Evolutionary conservation across 2,888 invertebrate genomes (phyloP).

Genomic region (Dicranocentrus wangi): DNA sequence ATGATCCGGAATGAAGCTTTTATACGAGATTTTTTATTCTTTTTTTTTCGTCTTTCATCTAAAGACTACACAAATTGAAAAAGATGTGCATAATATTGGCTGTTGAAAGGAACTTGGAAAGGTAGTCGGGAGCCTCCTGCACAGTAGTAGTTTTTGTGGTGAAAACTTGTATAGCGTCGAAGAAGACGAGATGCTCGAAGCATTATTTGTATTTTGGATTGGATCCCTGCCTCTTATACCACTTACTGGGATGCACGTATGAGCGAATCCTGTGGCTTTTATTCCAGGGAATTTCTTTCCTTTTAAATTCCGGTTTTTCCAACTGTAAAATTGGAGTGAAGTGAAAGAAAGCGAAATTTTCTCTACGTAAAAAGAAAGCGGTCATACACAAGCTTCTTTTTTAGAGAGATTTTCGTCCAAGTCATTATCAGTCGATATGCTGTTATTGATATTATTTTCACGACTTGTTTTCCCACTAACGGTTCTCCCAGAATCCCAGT

Average conservation of each 20-base stretch:
- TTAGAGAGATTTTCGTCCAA: not conserved
- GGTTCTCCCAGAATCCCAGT: too few species aligned
- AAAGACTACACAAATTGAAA: slow-evolving; percentile 43
- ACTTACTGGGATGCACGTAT: not conserved
- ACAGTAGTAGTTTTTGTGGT: slow-evolving; percentile 6
- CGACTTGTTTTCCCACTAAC: not conserved
- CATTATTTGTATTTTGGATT: slow-evolving; percentile 10
- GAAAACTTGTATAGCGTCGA: too few species aligned
- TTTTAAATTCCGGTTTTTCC: slow-evolving; percentile 30
- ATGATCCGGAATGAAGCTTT: slow-evolving; percentile 64
- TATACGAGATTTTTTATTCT: slow-evolving; percentile 34
- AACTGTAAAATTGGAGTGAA: slow-evolving; percentile 43
- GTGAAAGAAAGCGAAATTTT: not conserved
- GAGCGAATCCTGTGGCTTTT: not conserved
- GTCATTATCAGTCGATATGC: slow-evolving; percentile 16
- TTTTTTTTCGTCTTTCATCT: slow-evolving; percentile 21
- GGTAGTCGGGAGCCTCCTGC: too few species aligned
- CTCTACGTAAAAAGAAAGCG: too few species aligned
- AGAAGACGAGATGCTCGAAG: not conserved
- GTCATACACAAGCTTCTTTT: too few species aligned
- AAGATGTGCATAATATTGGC: slow-evolving; percentile 16
- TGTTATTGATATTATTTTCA: slow-evolving; percentile 9
- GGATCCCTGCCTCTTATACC: not conserved
- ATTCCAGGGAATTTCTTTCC: slow-evolving; percentile 5
- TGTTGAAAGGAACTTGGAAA: slow-evolving; percentile 2